Percentiles rank a stretch among this genome's conserved stretches.
phyloP scores from a whole-genome alignment of 2,888 invertebrate genomes.

The Drosophila crucigera region DNA sequence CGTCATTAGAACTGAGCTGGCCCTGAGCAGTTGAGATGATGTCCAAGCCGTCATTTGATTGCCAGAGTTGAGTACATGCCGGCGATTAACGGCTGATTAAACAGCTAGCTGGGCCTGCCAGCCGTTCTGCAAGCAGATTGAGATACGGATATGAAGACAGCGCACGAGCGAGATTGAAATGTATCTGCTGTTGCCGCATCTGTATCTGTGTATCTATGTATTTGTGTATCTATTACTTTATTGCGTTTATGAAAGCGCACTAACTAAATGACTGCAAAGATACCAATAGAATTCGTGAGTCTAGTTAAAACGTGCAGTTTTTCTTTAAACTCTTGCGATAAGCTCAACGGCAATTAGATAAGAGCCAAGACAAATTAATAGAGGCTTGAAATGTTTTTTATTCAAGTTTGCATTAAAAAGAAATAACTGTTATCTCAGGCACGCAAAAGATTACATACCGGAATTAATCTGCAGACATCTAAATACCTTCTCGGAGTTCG shows the following conservation, averaged over 20 bases:
- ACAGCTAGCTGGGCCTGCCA: conserved; percentile 24
- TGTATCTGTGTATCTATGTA: conserved; percentile 35
- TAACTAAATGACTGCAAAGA: conserved; percentile 15
- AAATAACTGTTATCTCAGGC: neutral
- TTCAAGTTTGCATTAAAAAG: neutral
- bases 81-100: conserved; percentile 76
- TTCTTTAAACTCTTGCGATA: conserved; percentile 3
- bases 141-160: conserved; percentile 50
- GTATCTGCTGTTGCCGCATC: conserved; percentile 52
- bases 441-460: neutral
- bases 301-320: conserved; percentile 25
- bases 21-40: conserved; percentile 38
- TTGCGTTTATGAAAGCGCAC: conserved; percentile 28
- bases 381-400: neutral
- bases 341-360: conserved; percentile 31
- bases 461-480: neutral
- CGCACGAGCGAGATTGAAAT: conserved; percentile 60
- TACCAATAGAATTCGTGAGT: conserved; percentile 36
- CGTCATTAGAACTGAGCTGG: conserved; percentile 68
- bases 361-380: conserved; percentile 2
- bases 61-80: conserved; percentile 57
- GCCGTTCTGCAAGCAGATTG: conserved; percentile 39
- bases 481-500: neutral
- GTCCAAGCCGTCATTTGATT: conserved; percentile 54
- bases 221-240: conserved; percentile 38